Conservation (phyloP, 1,140 invertebrate species). For the Diprion similis region DNA sequence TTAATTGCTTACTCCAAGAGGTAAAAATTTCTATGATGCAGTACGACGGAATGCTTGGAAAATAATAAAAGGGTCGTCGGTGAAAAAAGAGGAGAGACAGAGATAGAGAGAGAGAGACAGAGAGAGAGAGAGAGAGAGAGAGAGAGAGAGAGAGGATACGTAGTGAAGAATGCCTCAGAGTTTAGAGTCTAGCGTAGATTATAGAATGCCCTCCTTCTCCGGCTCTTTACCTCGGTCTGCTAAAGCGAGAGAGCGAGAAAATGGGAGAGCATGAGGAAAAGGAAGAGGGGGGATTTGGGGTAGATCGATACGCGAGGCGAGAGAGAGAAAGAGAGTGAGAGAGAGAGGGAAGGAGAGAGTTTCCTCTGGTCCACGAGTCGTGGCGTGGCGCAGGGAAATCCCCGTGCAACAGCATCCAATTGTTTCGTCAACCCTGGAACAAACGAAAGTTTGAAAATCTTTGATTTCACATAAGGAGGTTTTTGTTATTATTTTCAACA, state of each 20-base stretch:
- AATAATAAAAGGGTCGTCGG: constrained; percentile 1
- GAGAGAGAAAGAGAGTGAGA: background rate
- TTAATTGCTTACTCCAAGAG: too few species aligned
- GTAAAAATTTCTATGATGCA: too few species aligned
- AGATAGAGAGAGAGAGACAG: too few species aligned
- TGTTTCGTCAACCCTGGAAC: background rate
- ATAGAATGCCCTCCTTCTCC: constrained; percentile 3
- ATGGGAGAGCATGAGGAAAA: background rate
- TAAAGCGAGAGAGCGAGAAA: background rate
- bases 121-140: too few species aligned
- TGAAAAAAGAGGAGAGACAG: background rate
- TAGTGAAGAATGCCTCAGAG: background rate
- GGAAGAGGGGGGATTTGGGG: background rate
- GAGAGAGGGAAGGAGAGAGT: too few species aligned
- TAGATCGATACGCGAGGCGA: background rate
- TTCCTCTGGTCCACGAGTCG: background rate
- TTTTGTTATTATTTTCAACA: background rate
- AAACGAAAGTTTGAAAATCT: background rate
- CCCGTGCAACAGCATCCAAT: background rate
- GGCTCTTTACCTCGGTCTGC: background rate
- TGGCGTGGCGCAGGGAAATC: background rate
- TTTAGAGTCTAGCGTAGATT: background rate
- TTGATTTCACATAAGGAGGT: background rate
- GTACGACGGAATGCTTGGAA: background rate
- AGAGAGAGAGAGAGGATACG: background rate